Evolutionary conservation across 1,140 invertebrate species (phyloP).

Genomic region (Cyphomyrmex costatus): DNA sequence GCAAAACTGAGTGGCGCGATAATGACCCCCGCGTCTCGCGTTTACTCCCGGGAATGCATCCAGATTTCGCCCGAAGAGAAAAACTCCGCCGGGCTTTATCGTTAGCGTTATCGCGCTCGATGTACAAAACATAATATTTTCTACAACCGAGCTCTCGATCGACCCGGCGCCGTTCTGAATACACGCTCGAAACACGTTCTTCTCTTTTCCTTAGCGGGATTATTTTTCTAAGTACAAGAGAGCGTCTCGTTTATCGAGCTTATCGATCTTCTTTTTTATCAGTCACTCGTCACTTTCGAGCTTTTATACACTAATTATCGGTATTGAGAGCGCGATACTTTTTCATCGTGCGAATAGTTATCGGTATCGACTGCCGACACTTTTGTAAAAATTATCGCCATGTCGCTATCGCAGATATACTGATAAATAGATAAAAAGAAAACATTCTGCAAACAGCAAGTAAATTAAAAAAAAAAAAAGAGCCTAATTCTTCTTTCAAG

Average conservation of each 20-base stretch:
- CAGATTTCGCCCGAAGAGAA: background rate
- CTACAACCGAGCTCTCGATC: background rate
- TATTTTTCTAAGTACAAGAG: conserved; percentile 6
- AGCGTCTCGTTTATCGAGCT: background rate
- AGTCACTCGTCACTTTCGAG: background rate
- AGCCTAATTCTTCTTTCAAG: background rate
- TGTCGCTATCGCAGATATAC: background rate
- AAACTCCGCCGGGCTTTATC: conserved; percentile 27
- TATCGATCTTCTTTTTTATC: conserved; percentile 19
- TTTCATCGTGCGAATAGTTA: background rate
- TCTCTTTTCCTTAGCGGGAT: conserved; percentile 13
- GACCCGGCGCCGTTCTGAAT: background rate
- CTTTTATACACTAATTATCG: conserved; percentile 19
- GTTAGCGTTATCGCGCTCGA: conserved; percentile 16
- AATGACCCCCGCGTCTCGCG: background rate
- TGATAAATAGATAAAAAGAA: conserved; percentile 12
- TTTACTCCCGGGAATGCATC: conserved; percentile 5
- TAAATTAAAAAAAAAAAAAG: background rate
- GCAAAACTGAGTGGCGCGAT: conserved; percentile 48
- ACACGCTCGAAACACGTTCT: background rate
- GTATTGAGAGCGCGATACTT: background rate
- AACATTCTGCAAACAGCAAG: background rate
- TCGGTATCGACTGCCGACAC: background rate
- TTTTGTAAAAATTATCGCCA: background rate
- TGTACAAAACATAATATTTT: conserved; percentile 38